Evolutionary conservation across 2,113 vertebrate genomes (phyloP), one percentile per base, ranked within the genome.

Genomic region (Microtus oregoni): DNA sequence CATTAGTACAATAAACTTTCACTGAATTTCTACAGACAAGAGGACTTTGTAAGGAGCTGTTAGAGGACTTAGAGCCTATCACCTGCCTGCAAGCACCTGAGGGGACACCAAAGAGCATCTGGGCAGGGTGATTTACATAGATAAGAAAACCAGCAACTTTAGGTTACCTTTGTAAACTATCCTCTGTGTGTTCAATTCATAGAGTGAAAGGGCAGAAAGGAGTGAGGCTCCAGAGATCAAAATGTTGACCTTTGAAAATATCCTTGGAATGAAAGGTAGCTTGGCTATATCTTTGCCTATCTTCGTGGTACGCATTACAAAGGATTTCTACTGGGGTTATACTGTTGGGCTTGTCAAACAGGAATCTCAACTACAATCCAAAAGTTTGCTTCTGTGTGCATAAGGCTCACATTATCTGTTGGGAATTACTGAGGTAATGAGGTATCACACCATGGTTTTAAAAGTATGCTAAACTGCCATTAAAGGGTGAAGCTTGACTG

Each of bases 261-360:
- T 32, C 65, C 79, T 90, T 91, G 32, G 92, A 32, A 79, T 91
- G 94, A 90, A 90, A 92, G n/a, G 41, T 70, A 93, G 75, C 35
- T 90, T 85, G 83, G 35, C 79, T 79, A 88, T 61, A 88, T 86
- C 91, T 88, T 86, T 82, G 30, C 22, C 38, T 92, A 55, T 94
- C 68, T 96, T 96, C 75, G 82, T 65, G 63, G n/a, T 65, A 50
- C 38, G 67, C 65, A 90, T 90, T 94, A 92, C 90, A 94, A 92
- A 95, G 47, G 47, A 92, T 47, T 92, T 96, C 70, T 87, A 65
- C 77, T 15, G 79, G 85, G 63, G 77, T 94, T 93, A 70, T 86
- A 94, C 15, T 50, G 76, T 92, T 85, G 35, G 72, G 7, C 28
- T 92, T 94, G 85, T 91, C 92, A 81, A 95, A 94, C 41, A 91